A percentile compares a stretch with the other conserved stretches of the same genome.
These are phyloP conservation scores for Corvus hawaiiensis DNA, from an alignment of 2,113 vertebrate genomes.

Conservation along the genomic window DNA sequence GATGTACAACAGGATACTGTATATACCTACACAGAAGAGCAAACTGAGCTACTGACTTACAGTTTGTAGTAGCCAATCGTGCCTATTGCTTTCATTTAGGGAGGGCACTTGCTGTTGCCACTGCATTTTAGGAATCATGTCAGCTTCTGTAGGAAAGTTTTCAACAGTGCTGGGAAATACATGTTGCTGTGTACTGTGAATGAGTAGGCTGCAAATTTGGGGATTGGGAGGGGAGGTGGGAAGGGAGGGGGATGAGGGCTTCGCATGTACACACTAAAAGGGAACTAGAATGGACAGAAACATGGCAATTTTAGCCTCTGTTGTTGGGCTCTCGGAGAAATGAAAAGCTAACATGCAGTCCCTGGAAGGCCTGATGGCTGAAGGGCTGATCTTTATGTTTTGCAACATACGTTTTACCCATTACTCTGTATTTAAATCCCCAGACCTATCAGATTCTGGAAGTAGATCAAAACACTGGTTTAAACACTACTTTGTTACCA, in stretches of 20 bases:
- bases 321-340: conserved; percentile 50
- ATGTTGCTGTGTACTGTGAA: conserved; percentile 48
- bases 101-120: conserved; percentile 67
- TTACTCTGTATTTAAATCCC: neutral
- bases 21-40: conserved; percentile 61
- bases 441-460: conserved; percentile 10
- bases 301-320: conserved; percentile 57
- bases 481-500: conserved; percentile 42
- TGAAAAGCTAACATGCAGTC: conserved; percentile 35
- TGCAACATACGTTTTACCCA: conserved; percentile 31
- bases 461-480: conserved; percentile 45
- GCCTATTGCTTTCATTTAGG: conserved; percentile 71
- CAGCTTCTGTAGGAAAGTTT: conserved; percentile 52
- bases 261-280: conserved; percentile 29
- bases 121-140: conserved; percentile 58
- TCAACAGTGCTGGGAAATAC: neutral
- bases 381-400: conserved; percentile 55
- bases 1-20: neutral
- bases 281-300: conserved; percentile 30
- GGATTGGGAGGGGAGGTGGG: neutral
- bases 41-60: conserved; percentile 67
- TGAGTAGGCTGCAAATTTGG: conserved; percentile 4
- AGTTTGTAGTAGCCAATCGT: conserved; percentile 74
- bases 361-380: conserved; percentile 58
- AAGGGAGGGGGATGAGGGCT: neutral